These are phyloP conservation scores for Nothocercus julius DNA, from an alignment of 2,113 vertebrate genomes.

Conservation along the genomic window DNA sequence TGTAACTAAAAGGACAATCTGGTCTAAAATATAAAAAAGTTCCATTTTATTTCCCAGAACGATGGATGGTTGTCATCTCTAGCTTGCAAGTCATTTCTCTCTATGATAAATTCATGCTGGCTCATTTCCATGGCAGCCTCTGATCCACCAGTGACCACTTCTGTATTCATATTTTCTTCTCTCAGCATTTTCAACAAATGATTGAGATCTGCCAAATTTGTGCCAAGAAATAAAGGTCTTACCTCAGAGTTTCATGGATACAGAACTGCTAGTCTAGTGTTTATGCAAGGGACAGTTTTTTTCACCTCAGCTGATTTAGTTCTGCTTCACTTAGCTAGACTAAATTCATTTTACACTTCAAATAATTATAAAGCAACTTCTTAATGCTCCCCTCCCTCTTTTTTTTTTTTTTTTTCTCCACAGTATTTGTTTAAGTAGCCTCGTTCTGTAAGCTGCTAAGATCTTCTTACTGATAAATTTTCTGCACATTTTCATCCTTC, in stretches of 20 bases:
- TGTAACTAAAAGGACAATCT: background rate
- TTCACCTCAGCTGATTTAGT: background rate
- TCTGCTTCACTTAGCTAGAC: background rate
- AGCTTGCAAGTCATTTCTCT: background rate
- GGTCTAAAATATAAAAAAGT: background rate
- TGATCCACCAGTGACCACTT: background rate
- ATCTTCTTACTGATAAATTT: background rate
- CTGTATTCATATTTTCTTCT: background rate
- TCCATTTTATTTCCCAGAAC: background rate
- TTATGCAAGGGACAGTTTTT: rapidly evolving
- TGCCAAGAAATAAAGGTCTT: background rate
- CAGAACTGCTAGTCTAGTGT: background rate
- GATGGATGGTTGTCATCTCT: background rate
- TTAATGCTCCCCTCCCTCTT: background rate
- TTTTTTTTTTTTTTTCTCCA: background rate
- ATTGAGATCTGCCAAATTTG: background rate
- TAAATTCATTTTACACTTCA: background rate
- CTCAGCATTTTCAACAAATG: background rate
- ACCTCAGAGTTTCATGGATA: background rate
- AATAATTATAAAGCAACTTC: background rate
- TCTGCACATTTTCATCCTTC: background rate
- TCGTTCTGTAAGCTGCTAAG: background rate
- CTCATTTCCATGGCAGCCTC: background rate
- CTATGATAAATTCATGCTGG: background rate
- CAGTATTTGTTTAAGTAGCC: background rate